phyloP scores from a whole-genome alignment of 2,797 vertebrate genomes.

The Tiaroga cobitis region DNA sequence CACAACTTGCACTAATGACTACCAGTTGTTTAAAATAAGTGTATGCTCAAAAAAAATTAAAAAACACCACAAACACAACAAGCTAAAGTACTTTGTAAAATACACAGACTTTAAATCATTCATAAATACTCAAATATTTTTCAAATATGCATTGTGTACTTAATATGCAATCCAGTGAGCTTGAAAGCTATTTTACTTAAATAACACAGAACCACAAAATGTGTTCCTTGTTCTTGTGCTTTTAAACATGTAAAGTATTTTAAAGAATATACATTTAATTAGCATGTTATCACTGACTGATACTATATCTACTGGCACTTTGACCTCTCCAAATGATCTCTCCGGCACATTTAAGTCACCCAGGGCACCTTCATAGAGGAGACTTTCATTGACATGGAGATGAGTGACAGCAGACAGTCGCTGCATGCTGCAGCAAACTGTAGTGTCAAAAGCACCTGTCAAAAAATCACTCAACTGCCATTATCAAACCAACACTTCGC shows the following conservation, averaged over 20 bases:
- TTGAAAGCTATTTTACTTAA: background rate
- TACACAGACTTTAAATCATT: background rate
- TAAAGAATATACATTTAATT: background rate
- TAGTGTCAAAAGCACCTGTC: conserved; percentile 78
- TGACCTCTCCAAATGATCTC: conserved; percentile 30
- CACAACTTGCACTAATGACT: background rate
- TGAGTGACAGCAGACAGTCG: conserved; percentile 78
- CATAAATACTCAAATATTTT: background rate
- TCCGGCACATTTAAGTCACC: conserved; percentile 3
- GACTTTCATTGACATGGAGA: conserved; percentile 51
- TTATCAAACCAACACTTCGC: conserved; percentile 70
- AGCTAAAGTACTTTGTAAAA: background rate
- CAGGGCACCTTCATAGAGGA: conserved; percentile 12
- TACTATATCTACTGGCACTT: background rate
- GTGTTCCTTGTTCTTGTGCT: background rate
- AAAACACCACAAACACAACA: background rate
- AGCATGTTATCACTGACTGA: background rate
- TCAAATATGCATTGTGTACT: background rate
- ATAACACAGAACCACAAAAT: background rate
- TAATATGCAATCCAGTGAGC: background rate
- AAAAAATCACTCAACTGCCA: conserved; percentile 74
- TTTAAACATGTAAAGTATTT: background rate
- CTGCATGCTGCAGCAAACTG: conserved; percentile 68
- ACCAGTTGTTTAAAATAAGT: background rate
- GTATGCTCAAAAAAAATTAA: background rate